These are phyloP conservation scores for Neodiprion pinetum DNA, from an alignment of 1,140 invertebrate genomes.

Conservation along the genomic window DNA sequence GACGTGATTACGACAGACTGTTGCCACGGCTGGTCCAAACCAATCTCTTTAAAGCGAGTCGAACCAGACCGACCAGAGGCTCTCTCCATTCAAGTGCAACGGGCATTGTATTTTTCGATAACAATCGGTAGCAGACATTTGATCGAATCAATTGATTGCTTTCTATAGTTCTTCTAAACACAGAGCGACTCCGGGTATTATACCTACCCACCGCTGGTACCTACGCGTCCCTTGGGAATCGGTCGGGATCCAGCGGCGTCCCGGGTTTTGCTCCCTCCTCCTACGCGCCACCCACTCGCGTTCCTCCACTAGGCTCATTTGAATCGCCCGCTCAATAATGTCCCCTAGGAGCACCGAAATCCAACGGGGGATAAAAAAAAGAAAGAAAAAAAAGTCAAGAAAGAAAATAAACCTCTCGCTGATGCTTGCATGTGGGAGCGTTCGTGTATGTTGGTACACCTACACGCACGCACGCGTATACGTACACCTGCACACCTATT, in stretches of 20 bases:
- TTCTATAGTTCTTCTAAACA: slow-evolving; percentile 48
- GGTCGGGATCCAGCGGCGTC: background rate
- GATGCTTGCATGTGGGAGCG: slow-evolving; percentile 16
- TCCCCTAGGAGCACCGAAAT: slow-evolving; percentile 47
- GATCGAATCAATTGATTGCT: slow-evolving; percentile 56
- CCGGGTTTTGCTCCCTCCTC: background rate
- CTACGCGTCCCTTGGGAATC: slow-evolving; percentile 4
- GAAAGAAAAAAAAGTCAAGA: slow-evolving; percentile 13
- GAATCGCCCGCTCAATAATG: slow-evolving; percentile 52
- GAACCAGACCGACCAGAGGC: slow-evolving; percentile 23
- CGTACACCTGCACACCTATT: background rate
- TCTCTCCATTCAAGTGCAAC: slow-evolving; percentile 18
- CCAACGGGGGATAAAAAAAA: slow-evolving; percentile 30
- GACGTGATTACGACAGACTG: slow-evolving; percentile 33
- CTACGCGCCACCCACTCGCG: slow-evolving; percentile 18
- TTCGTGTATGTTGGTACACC: background rate
- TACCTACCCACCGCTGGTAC: background rate
- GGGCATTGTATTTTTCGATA: slow-evolving; percentile 52
- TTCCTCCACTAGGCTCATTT: slow-evolving; percentile 47
- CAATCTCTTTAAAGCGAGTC: slow-evolving; percentile 28
- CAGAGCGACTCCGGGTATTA: background rate
- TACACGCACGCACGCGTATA: no score
- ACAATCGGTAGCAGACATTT: slow-evolving; percentile 54
- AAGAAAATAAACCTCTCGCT: slow-evolving; percentile 22
- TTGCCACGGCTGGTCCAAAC: background rate